phyloP scores from a whole-genome alignment of 2,888 invertebrate species.

The Dolichomitus sp. region DNA sequence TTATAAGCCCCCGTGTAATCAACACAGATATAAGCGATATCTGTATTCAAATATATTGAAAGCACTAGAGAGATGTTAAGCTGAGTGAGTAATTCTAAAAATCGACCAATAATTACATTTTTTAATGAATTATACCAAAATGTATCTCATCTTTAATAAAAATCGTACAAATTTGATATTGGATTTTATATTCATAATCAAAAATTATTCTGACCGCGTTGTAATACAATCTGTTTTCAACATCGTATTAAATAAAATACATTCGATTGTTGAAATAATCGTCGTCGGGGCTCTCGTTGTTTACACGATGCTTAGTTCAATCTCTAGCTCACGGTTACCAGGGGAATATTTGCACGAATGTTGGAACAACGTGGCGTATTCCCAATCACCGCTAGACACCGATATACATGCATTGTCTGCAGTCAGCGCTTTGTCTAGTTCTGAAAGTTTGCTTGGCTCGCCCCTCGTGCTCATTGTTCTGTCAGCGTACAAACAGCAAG shows the following conservation, averaged over 20 bases:
- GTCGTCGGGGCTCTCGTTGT: background rate
- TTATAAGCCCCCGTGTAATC: too few species aligned
- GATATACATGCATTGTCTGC: constrained; percentile 43
- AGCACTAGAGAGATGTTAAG: background rate
- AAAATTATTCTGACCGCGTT: background rate
- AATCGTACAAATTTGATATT: background rate
- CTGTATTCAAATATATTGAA: background rate
- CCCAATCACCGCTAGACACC: constrained; percentile 28
- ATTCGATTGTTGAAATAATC: background rate
- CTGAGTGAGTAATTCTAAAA: background rate
- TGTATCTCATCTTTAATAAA: background rate
- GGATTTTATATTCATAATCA: too few species aligned
- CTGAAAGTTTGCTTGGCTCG: constrained; percentile 56
- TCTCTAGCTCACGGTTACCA: background rate
- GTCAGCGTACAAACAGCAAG: background rate
- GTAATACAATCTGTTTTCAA: too few species aligned
- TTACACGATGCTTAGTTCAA: constrained; percentile 8
- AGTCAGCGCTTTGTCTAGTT: constrained; percentile 44
- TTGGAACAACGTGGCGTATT: constrained; percentile 11
- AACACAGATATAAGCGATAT: background rate
- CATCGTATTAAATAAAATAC: background rate
- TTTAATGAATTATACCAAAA: background rate
- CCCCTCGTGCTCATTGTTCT: constrained; percentile 32
- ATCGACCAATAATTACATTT: background rate
- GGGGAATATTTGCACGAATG: background rate